phyloP scores from a whole-genome alignment of 1,140 invertebrate species.

The Eupeodes corollae region DNA sequence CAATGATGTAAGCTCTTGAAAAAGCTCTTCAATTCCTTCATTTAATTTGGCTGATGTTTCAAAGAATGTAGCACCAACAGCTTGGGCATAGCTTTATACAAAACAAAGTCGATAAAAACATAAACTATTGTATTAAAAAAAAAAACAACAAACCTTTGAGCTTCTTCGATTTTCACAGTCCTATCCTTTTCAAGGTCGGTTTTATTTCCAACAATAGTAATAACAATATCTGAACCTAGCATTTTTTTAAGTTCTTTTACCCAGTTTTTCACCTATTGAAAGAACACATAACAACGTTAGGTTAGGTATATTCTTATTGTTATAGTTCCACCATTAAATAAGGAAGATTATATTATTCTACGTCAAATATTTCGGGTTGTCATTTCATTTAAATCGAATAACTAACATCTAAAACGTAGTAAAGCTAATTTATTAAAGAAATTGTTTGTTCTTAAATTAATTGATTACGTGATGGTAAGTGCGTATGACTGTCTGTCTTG shows the following conservation, averaged over 20 bases:
- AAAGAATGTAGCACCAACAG: constrained; percentile 88
- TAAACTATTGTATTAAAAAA: constrained; percentile 10
- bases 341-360: too few relatives aligned
- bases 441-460: too few relatives aligned
- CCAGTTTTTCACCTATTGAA: constrained; percentile 87
- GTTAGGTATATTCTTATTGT: too few relatives aligned
- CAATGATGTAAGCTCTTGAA: constrained; percentile 66
- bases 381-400: too few relatives aligned
- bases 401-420: too few relatives aligned
- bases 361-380: too few relatives aligned
- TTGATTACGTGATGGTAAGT: too few relatives aligned
- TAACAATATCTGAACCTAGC: constrained; percentile 81
- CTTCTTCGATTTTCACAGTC: constrained; percentile 71
- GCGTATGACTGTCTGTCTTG: too few relatives aligned
- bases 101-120: constrained; percentile 2
- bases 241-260: constrained; percentile 95
- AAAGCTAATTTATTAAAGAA: too few relatives aligned
- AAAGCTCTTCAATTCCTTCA: constrained; percentile 85
- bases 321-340: too few relatives aligned
- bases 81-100: constrained; percentile 68
- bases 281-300: constrained; percentile 9
- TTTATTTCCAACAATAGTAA: constrained; percentile 97
- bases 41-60: constrained; percentile 93
- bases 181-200: constrained; percentile 88
- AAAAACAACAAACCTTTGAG: constrained; percentile 66